A percentile compares a stretch with the other conserved stretches of the same genome.
Conservation (phyloP, 1,140 invertebrate species). For the Wiebesia pumilae region DNA sequence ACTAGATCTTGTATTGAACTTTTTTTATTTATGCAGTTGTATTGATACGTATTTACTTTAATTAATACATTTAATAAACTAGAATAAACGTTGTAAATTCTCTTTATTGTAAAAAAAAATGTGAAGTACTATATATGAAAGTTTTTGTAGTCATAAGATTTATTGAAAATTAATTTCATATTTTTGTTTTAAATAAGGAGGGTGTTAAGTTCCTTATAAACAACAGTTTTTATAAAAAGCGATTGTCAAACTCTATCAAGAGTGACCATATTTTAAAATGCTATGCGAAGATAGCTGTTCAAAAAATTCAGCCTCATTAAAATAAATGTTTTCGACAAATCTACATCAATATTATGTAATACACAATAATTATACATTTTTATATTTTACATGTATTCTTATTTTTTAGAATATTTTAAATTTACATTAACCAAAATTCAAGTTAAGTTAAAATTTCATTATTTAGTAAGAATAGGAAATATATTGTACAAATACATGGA, state of each 20-base stretch:
- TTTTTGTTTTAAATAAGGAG: background rate
- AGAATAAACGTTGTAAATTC: background rate
- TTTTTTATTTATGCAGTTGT: background rate
- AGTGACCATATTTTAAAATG: background rate
- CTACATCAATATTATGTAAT: no score
- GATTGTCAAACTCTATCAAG: background rate
- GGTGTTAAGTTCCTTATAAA: background rate
- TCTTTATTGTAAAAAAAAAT: background rate
- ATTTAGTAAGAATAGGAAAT: no score
- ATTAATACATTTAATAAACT: background rate
- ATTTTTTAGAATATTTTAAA: no score
- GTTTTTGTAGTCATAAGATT: background rate
- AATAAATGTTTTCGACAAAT: background rate
- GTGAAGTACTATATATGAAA: background rate
- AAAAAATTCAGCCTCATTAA: background rate
- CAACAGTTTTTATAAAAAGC: background rate
- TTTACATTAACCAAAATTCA: no score
- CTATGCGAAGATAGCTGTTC: background rate
- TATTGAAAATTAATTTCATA: background rate
- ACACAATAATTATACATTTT: no score
- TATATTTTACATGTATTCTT: no score
- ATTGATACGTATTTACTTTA: background rate
- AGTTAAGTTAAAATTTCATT: no score
- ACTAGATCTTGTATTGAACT: background rate
- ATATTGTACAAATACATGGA: no score